A percentile compares a stretch with the other conserved stretches of the same genome.
phyloP scores from a whole-genome alignment of 2,888 invertebrate genomes.

The Drosophila subsilvestris region DNA sequence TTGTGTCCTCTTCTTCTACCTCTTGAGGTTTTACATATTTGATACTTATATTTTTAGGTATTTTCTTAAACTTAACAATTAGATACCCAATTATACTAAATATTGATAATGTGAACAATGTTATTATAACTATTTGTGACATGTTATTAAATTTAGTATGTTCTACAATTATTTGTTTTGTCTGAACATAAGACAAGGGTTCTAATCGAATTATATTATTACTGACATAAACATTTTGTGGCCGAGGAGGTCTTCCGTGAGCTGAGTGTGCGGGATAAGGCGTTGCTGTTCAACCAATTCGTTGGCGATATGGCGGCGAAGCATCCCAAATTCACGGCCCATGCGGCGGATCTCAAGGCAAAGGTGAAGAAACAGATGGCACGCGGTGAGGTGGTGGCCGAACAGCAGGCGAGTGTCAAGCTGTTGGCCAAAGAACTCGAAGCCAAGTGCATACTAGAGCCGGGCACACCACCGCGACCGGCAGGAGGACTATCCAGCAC shows the following conservation, averaged over 20 bases:
- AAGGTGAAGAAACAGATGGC: conserved; percentile 66
- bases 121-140: no score
- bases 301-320: conserved; percentile 74
- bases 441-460: conserved; percentile 57
- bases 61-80: no score
- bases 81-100: no score
- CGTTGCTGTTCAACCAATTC: conserved; percentile 78
- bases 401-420: conserved; percentile 75
- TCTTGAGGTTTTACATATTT: no score
- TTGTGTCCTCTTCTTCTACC: no score
- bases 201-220: no score
- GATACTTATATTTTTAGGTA: no score
- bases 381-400: conserved; percentile 67
- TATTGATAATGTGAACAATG: no score
- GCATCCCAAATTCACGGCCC: conserved; percentile 75
- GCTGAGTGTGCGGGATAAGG: conserved; percentile 82
- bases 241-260: conserved; percentile 80
- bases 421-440: conserved; percentile 71
- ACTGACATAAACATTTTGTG: no score
- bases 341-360: conserved; percentile 61
- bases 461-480: conserved; percentile 14
- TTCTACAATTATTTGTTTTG: no score
- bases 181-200: no score
- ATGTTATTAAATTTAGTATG: no score
- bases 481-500: neutral